Conservation (phyloP, 2,888 invertebrate species). For the Pediacus dermestoides region DNA sequence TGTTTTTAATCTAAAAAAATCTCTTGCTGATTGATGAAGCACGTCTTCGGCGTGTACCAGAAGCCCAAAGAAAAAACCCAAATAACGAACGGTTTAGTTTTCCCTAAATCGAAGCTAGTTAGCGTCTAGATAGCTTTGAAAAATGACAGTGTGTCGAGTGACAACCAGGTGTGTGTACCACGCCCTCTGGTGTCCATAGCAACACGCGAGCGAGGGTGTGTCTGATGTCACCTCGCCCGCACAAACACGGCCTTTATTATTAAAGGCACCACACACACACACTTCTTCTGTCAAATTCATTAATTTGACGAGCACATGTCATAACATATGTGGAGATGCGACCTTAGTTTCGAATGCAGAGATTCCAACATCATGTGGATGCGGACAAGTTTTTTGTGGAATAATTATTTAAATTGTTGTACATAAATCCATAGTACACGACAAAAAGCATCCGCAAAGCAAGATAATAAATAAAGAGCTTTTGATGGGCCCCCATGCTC, state of each 20-base stretch:
- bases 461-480: constrained; percentile 38
- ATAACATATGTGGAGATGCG: constrained; percentile 47
- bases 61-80: too few species aligned
- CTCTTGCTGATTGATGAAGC: too few species aligned
- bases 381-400: constrained; percentile 16
- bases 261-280: too few species aligned
- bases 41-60: too few species aligned
- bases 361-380: too few species aligned
- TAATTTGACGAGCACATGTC: constrained; percentile 47
- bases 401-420: constrained; percentile 33
- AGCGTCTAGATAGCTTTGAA: constrained; percentile 16
- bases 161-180: constrained; percentile 43
- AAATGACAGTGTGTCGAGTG: constrained; percentile 30
- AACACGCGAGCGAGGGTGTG: constrained; percentile 44
- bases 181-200: constrained; percentile 45
- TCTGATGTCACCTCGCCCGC: constrained; percentile 37
- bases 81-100: too few species aligned
- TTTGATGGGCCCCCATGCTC: constrained; percentile 44
- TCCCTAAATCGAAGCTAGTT: background rate
- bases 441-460: constrained; percentile 35
- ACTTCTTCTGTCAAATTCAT: constrained; percentile 43
- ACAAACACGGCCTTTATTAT: too few species aligned
- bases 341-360: too few species aligned
- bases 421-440: constrained; percentile 30
- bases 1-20: too few species aligned